These are phyloP conservation scores for Scomber colias DNA, from an alignment of 2,113 vertebrate species.

Conservation along the genomic window DNA sequence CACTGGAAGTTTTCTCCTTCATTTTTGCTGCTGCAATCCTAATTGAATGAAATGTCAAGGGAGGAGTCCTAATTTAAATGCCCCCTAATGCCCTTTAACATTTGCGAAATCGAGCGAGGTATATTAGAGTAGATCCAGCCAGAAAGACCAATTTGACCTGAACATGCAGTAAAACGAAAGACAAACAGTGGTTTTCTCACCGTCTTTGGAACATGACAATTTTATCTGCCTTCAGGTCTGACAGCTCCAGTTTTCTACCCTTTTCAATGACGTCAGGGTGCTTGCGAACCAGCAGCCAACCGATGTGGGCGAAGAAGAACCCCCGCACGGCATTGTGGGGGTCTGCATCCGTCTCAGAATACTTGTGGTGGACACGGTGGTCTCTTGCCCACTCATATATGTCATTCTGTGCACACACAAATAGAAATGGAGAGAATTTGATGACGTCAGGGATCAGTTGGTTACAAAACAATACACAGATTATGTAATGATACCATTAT, in stretches of 20 bases:
- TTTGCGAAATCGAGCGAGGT: too few relatives aligned
- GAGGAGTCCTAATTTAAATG: too few relatives aligned
- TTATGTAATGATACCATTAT: not conserved
- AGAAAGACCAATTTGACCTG: not conserved
- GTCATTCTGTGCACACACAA: slow-evolving; percentile 87
- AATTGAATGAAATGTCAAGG: too few relatives aligned
- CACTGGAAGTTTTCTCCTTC: too few relatives aligned
- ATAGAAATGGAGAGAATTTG: not conserved
- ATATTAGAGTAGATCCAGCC: too few relatives aligned
- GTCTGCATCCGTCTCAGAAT: slow-evolving; percentile 93
- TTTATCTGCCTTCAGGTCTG: slow-evolving; percentile 89
- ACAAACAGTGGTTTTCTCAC: slow-evolving; percentile 72
- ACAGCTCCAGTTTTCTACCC: slow-evolving; percentile 89
- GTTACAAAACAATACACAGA: slow-evolving; percentile 14
- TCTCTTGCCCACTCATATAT: slow-evolving; percentile 94
- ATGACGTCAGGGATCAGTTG: slow-evolving; percentile 7
- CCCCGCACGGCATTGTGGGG: slow-evolving; percentile 92
- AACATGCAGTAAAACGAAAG: not conserved
- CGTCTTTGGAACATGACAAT: slow-evolving; percentile 95
- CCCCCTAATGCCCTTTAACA: too few relatives aligned
- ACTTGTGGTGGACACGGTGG: slow-evolving; percentile 95
- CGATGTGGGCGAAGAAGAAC: slow-evolving; percentile 96
- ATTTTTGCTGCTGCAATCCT: too few relatives aligned
- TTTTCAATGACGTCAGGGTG: slow-evolving; percentile 94
- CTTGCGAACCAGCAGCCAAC: slow-evolving; percentile 95